Percentiles rank a stretch among this genome's conserved stretches.
Evolutionary conservation across 2,888 invertebrate genomes (phyloP).

Genomic region (Erannis defoliaria): DNA sequence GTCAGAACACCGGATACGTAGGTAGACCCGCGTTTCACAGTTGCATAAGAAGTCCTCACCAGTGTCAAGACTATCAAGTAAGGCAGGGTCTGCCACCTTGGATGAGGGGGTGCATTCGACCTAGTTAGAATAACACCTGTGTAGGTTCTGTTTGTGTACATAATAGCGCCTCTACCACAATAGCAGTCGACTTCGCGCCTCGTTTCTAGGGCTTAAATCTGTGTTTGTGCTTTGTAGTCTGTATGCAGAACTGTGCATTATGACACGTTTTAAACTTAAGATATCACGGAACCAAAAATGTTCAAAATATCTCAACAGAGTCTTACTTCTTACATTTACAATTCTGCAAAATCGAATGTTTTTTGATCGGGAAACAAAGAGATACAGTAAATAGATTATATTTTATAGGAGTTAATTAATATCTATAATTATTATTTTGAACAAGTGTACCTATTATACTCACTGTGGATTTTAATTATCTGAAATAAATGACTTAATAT

Average conservation of each 20-base stretch:
- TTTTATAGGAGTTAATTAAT: too few species aligned
- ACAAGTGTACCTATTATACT: too few species aligned
- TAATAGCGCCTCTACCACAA: constrained; percentile 40
- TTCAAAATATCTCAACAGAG: too few species aligned
- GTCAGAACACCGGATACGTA: neutral
- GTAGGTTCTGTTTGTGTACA: constrained; percentile 24
- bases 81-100: constrained; percentile 8
- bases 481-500: too few species aligned
- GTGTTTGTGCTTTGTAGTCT: constrained; percentile 6
- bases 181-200: constrained; percentile 6
- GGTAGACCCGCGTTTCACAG: neutral
- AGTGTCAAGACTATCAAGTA: constrained; percentile 25
- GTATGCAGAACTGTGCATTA: constrained; percentile 8
- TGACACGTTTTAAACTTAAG: neutral
- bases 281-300: neutral
- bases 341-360: too few species aligned
- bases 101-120: constrained; percentile 16
- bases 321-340: too few species aligned
- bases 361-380: too few species aligned
- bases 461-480: too few species aligned
- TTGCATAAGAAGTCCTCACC: constrained; percentile 20
- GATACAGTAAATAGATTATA: too few species aligned
- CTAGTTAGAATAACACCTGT: constrained; percentile 15
- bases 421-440: too few species aligned
- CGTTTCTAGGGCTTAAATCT: constrained; percentile 4